Evolutionary conservation across 2,888 invertebrate species (phyloP), one percentile per base, ranked within the genome.

Genomic region (Tetragonula carbonaria): DNA sequence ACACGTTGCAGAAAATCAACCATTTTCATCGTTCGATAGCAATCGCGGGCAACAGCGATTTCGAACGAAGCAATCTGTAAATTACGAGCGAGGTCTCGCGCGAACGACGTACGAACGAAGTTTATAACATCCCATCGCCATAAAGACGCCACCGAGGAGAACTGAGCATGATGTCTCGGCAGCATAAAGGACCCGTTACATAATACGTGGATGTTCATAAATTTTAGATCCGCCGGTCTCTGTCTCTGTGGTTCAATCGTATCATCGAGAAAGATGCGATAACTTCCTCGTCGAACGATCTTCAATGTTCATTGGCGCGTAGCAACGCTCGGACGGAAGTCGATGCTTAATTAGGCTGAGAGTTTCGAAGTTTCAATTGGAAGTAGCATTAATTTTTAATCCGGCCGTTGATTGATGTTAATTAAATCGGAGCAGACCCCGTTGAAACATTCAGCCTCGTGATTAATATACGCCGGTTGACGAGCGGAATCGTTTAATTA

Each of bases 21-120:
- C 45, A 45, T 45, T 11, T 8, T 45, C 45, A 8, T 45, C 45
- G 45, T 45, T 45, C 45, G 45, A 55, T 62, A 45, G 28, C 80
- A 71, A 70, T 74, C 50, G 33, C 4, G 2, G 63, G 59, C 66
- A 55, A 74, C 23, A 51, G 59, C 23, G 28, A 23, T 11, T n/a
- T n/a, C 38, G 74, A 70, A 59, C 11, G 73, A 33, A 51, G 77
- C 84, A 63, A 85, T 85, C 51, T 77, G 77, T 75, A 75, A 87
- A 82, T 87, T 87, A 87, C 70, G 78, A 67, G 6, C 51, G 74
- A 59, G 76, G 28, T 78, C 77, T 76, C 78, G 53, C 70, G 55
- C 14, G 74, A 77, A 70, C 72, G 74, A 79, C 87, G 70, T 73
- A 79, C 50, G 74, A 78, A 79, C 53, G 74, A 78, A 71, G 65